Evolutionary conservation across 2,113 vertebrate species (phyloP).

Genomic region (Bubo scandiacus): DNA sequence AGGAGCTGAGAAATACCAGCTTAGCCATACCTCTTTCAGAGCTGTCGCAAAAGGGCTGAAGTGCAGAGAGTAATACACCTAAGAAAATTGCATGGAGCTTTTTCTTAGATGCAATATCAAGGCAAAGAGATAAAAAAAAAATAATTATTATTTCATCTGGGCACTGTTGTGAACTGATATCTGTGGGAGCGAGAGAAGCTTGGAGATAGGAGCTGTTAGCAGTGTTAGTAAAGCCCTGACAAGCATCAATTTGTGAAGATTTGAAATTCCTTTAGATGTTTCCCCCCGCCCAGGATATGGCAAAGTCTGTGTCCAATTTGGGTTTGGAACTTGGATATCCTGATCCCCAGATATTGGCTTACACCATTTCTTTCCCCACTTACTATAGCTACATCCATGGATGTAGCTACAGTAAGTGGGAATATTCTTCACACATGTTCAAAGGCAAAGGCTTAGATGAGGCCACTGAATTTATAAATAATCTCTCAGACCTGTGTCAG

Average conservation of each 20-base stretch:
- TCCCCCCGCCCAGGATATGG: neutral
- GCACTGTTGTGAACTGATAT: neutral
- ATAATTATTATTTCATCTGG: neutral
- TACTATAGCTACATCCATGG: too few relatives aligned
- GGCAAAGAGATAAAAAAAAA: neutral
- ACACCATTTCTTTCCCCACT: neutral
- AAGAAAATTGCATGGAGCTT: neutral
- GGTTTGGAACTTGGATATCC: neutral
- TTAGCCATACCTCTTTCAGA: neutral
- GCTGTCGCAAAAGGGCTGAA: neutral
- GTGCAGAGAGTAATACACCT: neutral
- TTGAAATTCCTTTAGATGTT: neutral
- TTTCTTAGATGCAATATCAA: neutral
- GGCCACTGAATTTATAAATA: neutral
- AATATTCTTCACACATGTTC: neutral
- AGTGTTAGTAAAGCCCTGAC: neutral
- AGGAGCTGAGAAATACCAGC: neutral
- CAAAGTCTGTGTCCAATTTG: neutral
- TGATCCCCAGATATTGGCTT: neutral
- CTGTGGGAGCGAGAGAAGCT: neutral
- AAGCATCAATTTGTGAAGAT: neutral
- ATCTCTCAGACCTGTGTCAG: neutral
- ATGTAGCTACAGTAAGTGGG: neutral
- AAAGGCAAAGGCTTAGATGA: neutral
- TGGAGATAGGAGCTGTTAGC: neutral